A percentile compares a stretch with the other conserved stretches of the same genome.
Evolutionary conservation across 1,140 invertebrate species (phyloP).

Genomic region (Bombus picipes): DNA sequence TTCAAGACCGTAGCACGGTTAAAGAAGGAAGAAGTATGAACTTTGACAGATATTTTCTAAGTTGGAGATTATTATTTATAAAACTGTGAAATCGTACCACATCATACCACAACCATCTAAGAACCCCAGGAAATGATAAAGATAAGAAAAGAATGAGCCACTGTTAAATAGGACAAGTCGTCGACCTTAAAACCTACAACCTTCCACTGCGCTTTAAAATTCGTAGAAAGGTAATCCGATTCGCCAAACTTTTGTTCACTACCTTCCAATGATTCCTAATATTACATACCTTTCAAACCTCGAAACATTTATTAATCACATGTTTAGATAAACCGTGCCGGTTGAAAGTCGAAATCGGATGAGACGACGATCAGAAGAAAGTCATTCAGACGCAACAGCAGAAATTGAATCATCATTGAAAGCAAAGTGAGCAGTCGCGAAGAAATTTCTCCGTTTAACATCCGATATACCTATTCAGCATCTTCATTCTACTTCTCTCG

Average conservation of each 20-base stretch:
- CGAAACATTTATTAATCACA: background rate
- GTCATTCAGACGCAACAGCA: slow-evolving; percentile 28
- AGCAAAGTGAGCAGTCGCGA: slow-evolving; percentile 13
- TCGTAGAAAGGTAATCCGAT: background rate
- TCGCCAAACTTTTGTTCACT: background rate
- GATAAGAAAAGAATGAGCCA: slow-evolving; percentile 12
- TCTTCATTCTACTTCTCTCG: background rate
- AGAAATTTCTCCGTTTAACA: slow-evolving; percentile 78
- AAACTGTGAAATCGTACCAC: background rate
- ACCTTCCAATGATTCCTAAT: background rate
- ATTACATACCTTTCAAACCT: background rate
- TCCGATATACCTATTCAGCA: slow-evolving; percentile 33
- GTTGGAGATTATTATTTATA: background rate
- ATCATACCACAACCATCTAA: background rate
- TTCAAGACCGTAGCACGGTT: too few relatives aligned
- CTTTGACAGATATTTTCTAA: too few relatives aligned
- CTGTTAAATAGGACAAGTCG: slow-evolving; percentile 24
- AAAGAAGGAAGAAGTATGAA: too few relatives aligned
- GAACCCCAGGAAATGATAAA: slow-evolving; percentile 10
- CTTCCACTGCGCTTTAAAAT: background rate
- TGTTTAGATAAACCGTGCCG: background rate
- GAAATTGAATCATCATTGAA: slow-evolving; percentile 48
- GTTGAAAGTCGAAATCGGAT: background rate
- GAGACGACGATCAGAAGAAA: slow-evolving; percentile 12
- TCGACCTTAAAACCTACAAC: background rate